Base-by-base conservation (phyloP, 1,140 invertebrate genomes). In the Drepana arcuata region DNA sequence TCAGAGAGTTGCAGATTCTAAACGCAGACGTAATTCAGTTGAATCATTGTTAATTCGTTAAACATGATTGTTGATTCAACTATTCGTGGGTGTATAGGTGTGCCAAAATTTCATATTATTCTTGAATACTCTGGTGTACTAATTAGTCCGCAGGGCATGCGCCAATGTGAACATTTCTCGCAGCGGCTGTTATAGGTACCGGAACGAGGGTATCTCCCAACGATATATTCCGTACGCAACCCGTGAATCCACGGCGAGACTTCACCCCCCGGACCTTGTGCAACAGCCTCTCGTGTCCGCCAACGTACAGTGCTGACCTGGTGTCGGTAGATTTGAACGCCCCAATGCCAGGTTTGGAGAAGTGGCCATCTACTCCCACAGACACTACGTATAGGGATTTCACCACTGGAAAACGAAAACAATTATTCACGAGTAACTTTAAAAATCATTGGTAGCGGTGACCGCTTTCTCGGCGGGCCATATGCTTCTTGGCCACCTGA, bases 381-480 rank as follows among this genome's bases (percentile, higher is more conserved):
- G 90, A 88, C 0, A 96, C 89, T 0, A 95, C 88, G 66, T 95
- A 95, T 69, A 92, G 93, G 2, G 90, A 88, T 83, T 96, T 97
- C 0, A 90, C 79, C 31, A 90, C 95, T 96, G 74, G n/a, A n/a
- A n/a, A n/a, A n/a, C n/a, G n/a, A n/a, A n/a, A n/a, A n/a, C n/a
- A n/a, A n/a, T n/a, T n/a, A n/a, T n/a, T n/a, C n/a, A n/a, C n/a
- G n/a, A n/a, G n/a, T n/a, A n/a, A n/a, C n/a, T n/a, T n/a, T n/a
- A n/a, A n/a, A n/a, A n/a, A n/a, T n/a, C n/a, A n/a, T n/a, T n/a
- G n/a, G n/a, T n/a, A n/a, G n/a, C n/a, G n/a, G n/a, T n/a, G n/a
- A n/a, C n/a, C n/a, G n/a, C n/a, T n/a, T n/a, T n/a, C n/a, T n/a
- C n/a, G n/a, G n/a, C n/a, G n/a, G n/a, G n/a, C n/a, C n/a, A n/a